These are phyloP conservation scores for Vespertilio murinus DNA, from an alignment of 2,797 vertebrate species.

Conservation along the genomic window DNA sequence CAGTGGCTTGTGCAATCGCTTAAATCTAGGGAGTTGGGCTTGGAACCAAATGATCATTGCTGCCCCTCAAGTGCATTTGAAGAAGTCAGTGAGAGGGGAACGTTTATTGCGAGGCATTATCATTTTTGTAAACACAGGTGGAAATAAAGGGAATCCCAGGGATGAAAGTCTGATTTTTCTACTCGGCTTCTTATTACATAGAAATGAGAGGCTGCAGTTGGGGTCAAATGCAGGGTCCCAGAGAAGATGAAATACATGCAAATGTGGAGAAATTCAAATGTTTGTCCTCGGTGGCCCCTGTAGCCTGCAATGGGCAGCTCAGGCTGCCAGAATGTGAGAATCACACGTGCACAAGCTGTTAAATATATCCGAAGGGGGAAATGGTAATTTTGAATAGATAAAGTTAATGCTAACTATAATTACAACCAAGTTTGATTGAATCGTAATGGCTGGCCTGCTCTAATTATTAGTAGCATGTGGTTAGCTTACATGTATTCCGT, in stretches of 20 bases:
- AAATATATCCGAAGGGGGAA: not conserved
- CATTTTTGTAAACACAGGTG: conserved; percentile 46
- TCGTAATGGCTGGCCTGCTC: not conserved
- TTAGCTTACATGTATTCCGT: conserved; percentile 6
- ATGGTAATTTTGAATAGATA: not conserved
- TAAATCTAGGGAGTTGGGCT: conserved; percentile 10
- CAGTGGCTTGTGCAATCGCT: not conserved
- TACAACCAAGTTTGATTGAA: conserved; percentile 13
- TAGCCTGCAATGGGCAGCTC: not conserved
- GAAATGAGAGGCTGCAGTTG: conserved; percentile 21
- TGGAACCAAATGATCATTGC: not conserved
- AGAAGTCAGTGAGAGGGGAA: conserved; percentile 2
- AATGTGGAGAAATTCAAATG: conserved; percentile 49
- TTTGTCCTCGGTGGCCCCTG: not conserved
- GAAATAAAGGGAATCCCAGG: conserved; percentile 44
- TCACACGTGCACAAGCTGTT: not conserved
- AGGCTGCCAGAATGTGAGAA: not conserved
- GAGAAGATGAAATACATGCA: conserved; percentile 37
- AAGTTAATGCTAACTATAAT: conserved; percentile 40
- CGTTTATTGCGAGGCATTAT: not conserved
- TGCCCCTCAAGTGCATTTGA: not conserved
- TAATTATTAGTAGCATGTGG: not conserved
- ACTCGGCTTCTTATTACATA: conserved; percentile 53
- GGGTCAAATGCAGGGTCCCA: conserved; percentile 11
- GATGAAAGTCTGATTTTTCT: conserved; percentile 54